phyloP scores from a whole-genome alignment of 2,797 vertebrate species.

The Sebastes diploproa region DNA sequence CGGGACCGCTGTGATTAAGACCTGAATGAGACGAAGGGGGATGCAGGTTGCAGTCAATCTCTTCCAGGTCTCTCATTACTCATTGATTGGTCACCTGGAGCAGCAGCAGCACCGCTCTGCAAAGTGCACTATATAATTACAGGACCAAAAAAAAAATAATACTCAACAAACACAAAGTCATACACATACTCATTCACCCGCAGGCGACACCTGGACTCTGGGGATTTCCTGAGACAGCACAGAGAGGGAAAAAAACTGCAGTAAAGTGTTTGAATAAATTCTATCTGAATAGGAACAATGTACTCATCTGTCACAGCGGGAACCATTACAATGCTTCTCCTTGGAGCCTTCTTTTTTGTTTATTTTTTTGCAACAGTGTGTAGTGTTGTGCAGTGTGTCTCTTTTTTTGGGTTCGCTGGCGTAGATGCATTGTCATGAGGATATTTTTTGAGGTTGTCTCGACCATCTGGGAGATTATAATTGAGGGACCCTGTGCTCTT shows the following conservation, averaged over 20 bases:
- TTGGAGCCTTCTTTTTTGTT: slow-evolving; percentile 1
- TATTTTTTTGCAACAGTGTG: background rate
- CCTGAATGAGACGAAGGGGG: slow-evolving; percentile 60
- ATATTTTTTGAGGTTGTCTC: slow-evolving; percentile 32
- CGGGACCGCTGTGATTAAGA: slow-evolving; percentile 66
- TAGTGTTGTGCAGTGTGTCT: background rate
- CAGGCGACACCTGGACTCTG: slow-evolving; percentile 48
- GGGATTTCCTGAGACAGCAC: slow-evolving; percentile 48
- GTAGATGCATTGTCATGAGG: slow-evolving; percentile 12
- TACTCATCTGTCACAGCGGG: slow-evolving; percentile 36
- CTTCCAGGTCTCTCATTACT: slow-evolving; percentile 71
- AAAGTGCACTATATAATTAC: slow-evolving; percentile 73
- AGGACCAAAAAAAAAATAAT: slow-evolving; percentile 42
- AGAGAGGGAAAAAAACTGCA: slow-evolving; percentile 21
- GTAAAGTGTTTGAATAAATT: slow-evolving; percentile 53
- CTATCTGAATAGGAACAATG: slow-evolving; percentile 27
- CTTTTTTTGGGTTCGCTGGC: slow-evolving; percentile 6
- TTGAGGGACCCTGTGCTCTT: slow-evolving; percentile 32
- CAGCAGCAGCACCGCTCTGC: slow-evolving; percentile 51
- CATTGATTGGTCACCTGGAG: slow-evolving; percentile 76
- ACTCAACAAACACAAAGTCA: slow-evolving; percentile 52
- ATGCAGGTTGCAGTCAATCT: slow-evolving; percentile 67
- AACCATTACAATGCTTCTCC: slow-evolving; percentile 26
- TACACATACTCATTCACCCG: slow-evolving; percentile 44
- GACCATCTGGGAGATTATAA: slow-evolving; percentile 35